Evolutionary conservation across 2,888 invertebrate genomes (phyloP), one percentile per base, ranked within the genome.

Genomic region (Danaus chrysippus): DNA sequence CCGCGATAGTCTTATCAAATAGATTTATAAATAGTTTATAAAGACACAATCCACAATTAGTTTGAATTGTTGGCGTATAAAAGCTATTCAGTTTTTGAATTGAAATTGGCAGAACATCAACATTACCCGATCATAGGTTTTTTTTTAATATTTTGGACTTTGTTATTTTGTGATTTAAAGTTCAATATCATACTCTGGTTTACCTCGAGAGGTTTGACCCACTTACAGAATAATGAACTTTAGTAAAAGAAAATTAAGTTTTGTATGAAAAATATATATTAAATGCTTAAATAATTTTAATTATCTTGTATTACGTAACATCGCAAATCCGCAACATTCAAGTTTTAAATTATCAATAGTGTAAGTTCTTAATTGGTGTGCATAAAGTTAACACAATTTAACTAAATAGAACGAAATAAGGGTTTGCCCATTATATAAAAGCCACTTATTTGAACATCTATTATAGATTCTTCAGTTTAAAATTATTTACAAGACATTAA

Each of bases 31-130:
- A 10, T 42, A 61, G 52, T 54, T 56, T 65, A 63, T 57, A 59
- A 57, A 59, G 42, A 61, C 65, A 54, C 34, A 10, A 49, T 56
- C 54, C 43, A 65, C 61, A 65, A 63, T 63, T 66, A 66, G 66
- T 66, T 44, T 61, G 19, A 46, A 61, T 46, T 61, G 49, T 49
- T 59, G 56, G 59, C 62, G 63, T 57, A 59, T 57, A 54, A 43
- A 49, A 34, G 46, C 41, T 46, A 60, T 46, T 58, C 42, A 56
- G 54, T 57, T 63, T 63, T 66, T 55, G 60, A 61, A 64, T 62
- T 64, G 53, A 60, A 42, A 53, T 58, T 68, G 68, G 68, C 68
- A 65, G 34, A 10, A 42, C 42, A 59, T 68, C 71, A 69, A 71
- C 41, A 63, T 56, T 64, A 60, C 60, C 49, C 23, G 54, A 23